phyloP scores from a whole-genome alignment of 2,113 vertebrate genomes.

The Triplophysa dalaica region DNA sequence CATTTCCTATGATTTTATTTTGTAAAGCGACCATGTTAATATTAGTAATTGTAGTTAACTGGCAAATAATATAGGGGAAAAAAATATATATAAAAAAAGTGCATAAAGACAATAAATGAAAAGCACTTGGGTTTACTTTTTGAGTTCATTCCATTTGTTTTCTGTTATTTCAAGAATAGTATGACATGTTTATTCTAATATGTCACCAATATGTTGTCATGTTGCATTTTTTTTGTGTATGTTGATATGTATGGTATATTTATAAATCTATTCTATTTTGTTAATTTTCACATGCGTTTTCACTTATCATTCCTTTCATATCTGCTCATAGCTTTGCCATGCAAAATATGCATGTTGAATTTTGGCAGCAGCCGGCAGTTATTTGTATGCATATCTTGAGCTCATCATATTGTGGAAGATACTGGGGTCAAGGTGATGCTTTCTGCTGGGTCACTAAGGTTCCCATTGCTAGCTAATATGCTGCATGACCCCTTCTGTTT shows the following conservation, averaged over 20 bases:
- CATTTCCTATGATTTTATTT: background rate
- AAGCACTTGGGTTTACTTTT: background rate
- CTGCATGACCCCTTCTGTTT: slow-evolving; percentile 1
- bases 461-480: slow-evolving; percentile 12
- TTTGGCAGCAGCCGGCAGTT: background rate
- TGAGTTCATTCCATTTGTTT: background rate
- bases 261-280: no score
- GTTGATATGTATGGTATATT: no score
- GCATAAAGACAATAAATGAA: no score
- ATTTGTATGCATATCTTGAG: slow-evolving; percentile 23
- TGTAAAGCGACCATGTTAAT: background rate
- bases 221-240: background rate
- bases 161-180: background rate
- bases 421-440: slow-evolving; percentile 18
- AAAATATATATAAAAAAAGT: background rate
- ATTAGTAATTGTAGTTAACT: background rate
- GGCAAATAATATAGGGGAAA: background rate
- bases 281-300: background rate
- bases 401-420: slow-evolving; percentile 3
- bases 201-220: background rate
- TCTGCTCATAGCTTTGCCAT: background rate
- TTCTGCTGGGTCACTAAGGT: slow-evolving; percentile 3
- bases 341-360: slow-evolving; percentile 16
- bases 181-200: background rate
- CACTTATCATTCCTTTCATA: background rate